These are phyloP conservation scores for Denticeps clupeoides DNA, from an alignment of 2,797 vertebrate genomes.

Conservation along the genomic window DNA sequence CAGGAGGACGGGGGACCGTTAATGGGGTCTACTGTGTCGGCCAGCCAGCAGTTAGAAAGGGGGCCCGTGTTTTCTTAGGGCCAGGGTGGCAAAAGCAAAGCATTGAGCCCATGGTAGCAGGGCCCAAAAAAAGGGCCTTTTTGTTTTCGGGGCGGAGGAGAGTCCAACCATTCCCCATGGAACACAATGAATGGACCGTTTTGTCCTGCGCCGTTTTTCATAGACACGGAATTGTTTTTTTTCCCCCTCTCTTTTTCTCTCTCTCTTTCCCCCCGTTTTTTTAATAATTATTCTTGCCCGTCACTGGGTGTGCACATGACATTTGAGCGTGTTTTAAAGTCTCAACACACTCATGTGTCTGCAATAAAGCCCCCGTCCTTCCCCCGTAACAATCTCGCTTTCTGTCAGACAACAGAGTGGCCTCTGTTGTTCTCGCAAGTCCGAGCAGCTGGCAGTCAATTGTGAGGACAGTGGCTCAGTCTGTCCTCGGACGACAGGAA, in stretches of 20 bases:
- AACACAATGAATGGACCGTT: conserved; percentile 91
- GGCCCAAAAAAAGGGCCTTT: conserved; percentile 78
- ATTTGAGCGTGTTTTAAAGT: conserved; percentile 78
- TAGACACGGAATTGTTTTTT: conserved; percentile 76
- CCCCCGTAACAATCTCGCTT: conserved; percentile 69
- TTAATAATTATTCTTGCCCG: conserved; percentile 72
- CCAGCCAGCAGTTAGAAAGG: conserved; percentile 79
- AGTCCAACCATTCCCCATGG: conserved; percentile 78
- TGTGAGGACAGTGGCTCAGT: conserved; percentile 77
- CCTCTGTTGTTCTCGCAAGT: conserved; percentile 77
- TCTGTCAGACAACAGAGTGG: conserved; percentile 83
- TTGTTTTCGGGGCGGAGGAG: conserved; percentile 81
- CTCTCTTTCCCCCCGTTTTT: conserved; percentile 54
- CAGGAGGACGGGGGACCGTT: conserved; percentile 55
- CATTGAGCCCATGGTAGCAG: conserved; percentile 81
- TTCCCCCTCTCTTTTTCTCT: conserved; percentile 54
- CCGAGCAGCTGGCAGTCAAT: conserved; percentile 81
- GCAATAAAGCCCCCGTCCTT: conserved; percentile 64
- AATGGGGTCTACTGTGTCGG: conserved; percentile 85
- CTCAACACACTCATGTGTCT: conserved; percentile 80
- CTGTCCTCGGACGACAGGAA: conserved; percentile 54
- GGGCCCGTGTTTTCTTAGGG: conserved; percentile 94
- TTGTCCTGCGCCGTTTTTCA: conserved; percentile 68
- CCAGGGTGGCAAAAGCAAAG: conserved; percentile 95
- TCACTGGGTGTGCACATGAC: conserved; percentile 80